phyloP scores from a whole-genome alignment of 2,113 vertebrate species.

The Chroicocephalus ridibundus region DNA sequence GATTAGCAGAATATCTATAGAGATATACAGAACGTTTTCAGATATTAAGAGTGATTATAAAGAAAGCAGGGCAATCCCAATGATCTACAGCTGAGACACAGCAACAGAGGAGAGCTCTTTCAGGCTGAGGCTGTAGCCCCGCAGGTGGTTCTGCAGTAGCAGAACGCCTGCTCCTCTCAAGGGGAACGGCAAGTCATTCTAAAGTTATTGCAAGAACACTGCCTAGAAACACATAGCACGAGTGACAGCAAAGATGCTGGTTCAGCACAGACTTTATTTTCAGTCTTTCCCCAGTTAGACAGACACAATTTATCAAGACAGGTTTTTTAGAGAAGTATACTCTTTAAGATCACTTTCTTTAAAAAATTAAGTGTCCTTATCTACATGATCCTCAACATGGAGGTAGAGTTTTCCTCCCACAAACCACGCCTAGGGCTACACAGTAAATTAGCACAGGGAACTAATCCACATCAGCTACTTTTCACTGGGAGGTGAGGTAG shows the following conservation, averaged over 20 bases:
- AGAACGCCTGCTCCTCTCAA: background rate
- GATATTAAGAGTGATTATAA: background rate
- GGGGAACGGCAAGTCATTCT: background rate
- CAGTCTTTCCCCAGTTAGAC: background rate
- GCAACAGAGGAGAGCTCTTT: background rate
- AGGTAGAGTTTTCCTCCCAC: background rate
- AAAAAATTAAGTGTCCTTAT: background rate
- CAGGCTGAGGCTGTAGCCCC: background rate
- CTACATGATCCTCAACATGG: fast-evolving
- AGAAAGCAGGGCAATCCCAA: background rate
- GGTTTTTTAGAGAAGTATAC: background rate
- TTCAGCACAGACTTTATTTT: background rate
- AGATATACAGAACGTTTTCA: background rate
- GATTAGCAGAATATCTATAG: background rate
- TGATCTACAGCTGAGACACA: background rate
- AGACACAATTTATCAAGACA: background rate
- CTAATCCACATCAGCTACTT: background rate
- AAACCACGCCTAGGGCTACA: background rate
- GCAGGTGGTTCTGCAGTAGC: background rate
- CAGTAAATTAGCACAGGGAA: background rate
- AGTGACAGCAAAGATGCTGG: background rate
- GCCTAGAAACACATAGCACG: background rate
- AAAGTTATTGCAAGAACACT: background rate
- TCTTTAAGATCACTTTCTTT: background rate
- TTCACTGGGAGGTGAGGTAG: background rate